phyloP scores from a whole-genome alignment of 2,888 invertebrate genomes.

The Drosophila histrio region DNA sequence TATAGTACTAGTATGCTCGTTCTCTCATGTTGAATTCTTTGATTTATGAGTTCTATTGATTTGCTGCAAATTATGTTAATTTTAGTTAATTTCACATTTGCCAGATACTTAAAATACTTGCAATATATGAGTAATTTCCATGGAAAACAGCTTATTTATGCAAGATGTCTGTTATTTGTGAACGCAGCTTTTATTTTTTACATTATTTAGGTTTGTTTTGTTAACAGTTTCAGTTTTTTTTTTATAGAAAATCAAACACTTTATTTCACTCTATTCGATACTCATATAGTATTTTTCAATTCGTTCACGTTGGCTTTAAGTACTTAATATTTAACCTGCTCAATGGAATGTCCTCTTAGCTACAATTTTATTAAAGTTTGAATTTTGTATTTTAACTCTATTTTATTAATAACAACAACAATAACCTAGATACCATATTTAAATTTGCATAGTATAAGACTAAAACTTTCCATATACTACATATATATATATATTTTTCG shows the following conservation, averaged over 20 bases:
- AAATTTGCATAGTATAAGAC: conserved; percentile 38
- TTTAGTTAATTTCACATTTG: conserved; percentile 28
- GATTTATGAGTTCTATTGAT: conserved; percentile 37
- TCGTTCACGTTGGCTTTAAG: conserved; percentile 63
- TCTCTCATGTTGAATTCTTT: conserved; percentile 53
- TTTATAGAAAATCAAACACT: conserved; percentile 13
- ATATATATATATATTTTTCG: conserved; percentile 11
- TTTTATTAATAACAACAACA: conserved; percentile 36
- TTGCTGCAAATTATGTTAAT: conserved; percentile 41
- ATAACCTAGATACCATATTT: conserved; percentile 30
- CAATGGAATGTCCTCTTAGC: conserved; percentile 73
- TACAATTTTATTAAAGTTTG: conserved; percentile 58
- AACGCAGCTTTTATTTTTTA: neutral
- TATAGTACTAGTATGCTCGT: conserved; percentile 68
- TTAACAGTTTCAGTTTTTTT: no score
- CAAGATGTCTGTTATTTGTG: conserved; percentile 14
- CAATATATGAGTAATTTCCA: conserved; percentile 7
- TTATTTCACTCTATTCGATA: conserved; percentile 39
- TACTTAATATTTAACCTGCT: conserved; percentile 64
- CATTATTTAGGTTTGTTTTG: conserved; percentile 12
- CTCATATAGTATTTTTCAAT: conserved; percentile 29
- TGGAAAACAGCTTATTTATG: neutral
- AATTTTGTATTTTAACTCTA: conserved; percentile 31
- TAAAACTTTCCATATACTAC: neutral
- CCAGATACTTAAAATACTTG: conserved; percentile 25